A percentile compares a stretch with the other conserved stretches of the same genome.
These are phyloP conservation scores for Eulemur albifrons DNA, from an alignment of 2,797 vertebrate genomes.

Conservation along the genomic window DNA sequence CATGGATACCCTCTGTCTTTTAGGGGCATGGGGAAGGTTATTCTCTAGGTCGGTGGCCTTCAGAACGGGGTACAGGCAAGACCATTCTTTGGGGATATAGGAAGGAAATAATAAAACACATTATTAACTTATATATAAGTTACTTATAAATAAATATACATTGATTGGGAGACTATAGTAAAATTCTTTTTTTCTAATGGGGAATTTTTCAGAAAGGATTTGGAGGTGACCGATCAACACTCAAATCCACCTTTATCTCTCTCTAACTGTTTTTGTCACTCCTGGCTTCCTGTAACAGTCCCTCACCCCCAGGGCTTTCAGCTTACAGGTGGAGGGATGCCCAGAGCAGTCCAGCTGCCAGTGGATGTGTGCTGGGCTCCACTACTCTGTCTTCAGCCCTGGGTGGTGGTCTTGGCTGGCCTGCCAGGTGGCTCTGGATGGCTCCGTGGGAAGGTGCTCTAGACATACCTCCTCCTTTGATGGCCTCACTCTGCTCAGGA, in stretches of 20 bases:
- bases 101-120: not conserved
- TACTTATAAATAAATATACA: not conserved
- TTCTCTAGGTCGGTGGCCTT: not conserved
- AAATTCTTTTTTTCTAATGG: constrained; percentile 10
- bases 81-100: not conserved
- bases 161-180: not conserved
- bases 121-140: not conserved
- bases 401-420: not conserved
- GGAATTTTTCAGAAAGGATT: not conserved
- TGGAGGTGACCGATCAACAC: not conserved
- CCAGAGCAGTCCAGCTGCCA: not conserved
- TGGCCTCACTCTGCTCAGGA: not conserved
- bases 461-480: not conserved
- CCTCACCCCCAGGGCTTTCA: not conserved
- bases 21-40: not conserved
- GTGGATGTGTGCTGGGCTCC: no score
- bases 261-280: not conserved
- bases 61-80: not conserved
- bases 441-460: not conserved
- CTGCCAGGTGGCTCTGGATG: not conserved
- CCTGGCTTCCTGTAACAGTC: not conserved
- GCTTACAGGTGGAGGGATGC: not conserved
- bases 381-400: not conserved
- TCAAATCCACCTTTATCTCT: not conserved
- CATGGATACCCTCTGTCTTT: not conserved